A percentile compares a stretch with the other conserved stretches of the same genome.
Evolutionary conservation across 2,888 invertebrate species (phyloP).

Genomic region (Epinotia brunnichana): DNA sequence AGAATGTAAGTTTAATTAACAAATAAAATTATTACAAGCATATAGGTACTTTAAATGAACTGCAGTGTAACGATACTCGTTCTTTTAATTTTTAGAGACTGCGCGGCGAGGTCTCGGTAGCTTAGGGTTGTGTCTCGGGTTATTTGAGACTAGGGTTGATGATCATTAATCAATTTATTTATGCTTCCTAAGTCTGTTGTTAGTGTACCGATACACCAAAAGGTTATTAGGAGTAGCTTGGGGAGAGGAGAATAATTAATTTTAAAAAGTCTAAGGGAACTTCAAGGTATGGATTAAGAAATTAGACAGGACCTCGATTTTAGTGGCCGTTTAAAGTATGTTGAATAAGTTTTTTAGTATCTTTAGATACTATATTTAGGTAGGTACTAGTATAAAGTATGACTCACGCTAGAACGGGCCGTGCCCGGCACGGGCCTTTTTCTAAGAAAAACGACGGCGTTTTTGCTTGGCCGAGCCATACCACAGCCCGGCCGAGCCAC

Average conservation of each 20-base stretch:
- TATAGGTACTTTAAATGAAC: neutral
- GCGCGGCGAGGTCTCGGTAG: constrained; percentile 10
- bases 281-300: neutral
- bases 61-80: constrained; percentile 17
- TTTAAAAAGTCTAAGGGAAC: neutral
- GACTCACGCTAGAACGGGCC: too few species aligned
- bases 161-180: constrained; percentile 43
- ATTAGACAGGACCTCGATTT: too few species aligned
- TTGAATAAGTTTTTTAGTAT: too few species aligned
- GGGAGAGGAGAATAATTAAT: constrained; percentile 24
- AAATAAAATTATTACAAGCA: too few species aligned
- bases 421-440: too few species aligned
- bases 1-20: too few species aligned
- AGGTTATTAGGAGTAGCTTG: constrained; percentile 15
- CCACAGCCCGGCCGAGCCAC: too few species aligned
- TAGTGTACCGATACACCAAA: constrained; percentile 11
- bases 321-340: neutral
- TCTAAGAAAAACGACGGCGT: too few species aligned
- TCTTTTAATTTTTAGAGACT: constrained; percentile 31
- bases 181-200: constrained; percentile 33
- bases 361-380: too few species aligned
- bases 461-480: too few species aligned
- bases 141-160: constrained; percentile 31
- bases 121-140: constrained; percentile 29
- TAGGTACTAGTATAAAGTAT: too few species aligned